Percentiles rank a stretch among this genome's conserved stretches.
These are phyloP conservation scores for Drosophila subsilvestris DNA, from an alignment of 2,888 invertebrate genomes.

Conservation along the genomic window DNA sequence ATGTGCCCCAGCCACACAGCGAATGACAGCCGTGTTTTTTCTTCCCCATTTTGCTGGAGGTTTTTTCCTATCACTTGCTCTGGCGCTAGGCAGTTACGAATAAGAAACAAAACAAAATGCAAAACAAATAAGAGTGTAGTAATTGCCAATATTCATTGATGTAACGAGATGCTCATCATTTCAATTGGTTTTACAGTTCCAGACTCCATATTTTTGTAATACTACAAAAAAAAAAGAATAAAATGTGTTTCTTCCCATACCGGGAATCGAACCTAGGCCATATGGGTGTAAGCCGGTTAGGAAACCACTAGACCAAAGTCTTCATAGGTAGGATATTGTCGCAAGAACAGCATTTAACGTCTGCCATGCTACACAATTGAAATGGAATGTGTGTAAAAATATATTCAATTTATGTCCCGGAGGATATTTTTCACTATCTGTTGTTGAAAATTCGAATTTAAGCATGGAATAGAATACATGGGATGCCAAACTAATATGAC, in stretches of 20 bases:
- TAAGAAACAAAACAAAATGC: constrained; percentile 14
- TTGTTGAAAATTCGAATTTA: no score
- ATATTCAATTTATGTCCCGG: no score
- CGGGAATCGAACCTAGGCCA: constrained; percentile 95
- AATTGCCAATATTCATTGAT: constrained; percentile 12
- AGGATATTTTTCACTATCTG: no score
- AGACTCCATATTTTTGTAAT: background rate
- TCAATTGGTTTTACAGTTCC: background rate
- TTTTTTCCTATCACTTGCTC: constrained; percentile 38
- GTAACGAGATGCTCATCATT: background rate
- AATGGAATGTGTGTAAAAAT: no score
- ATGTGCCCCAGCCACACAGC: constrained; percentile 38
- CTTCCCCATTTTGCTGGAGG: constrained; percentile 8
- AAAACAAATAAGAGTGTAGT: constrained; percentile 23
- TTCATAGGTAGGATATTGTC: constrained; percentile 45
- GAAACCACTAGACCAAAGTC: constrained; percentile 84
- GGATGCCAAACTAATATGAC: no score
- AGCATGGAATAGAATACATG: no score
- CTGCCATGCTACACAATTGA: no score
- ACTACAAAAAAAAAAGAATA: background rate
- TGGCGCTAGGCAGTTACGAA: constrained; percentile 41
- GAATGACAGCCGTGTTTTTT: constrained; percentile 38
- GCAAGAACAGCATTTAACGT: no score
- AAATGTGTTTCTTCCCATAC: constrained; percentile 88
- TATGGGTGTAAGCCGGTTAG: constrained; percentile 85